Percentiles rank a stretch among this genome's conserved stretches.
These are phyloP conservation scores for Luffia ferchaultella DNA, from an alignment of 2,888 invertebrate species.

Conservation along the genomic window DNA sequence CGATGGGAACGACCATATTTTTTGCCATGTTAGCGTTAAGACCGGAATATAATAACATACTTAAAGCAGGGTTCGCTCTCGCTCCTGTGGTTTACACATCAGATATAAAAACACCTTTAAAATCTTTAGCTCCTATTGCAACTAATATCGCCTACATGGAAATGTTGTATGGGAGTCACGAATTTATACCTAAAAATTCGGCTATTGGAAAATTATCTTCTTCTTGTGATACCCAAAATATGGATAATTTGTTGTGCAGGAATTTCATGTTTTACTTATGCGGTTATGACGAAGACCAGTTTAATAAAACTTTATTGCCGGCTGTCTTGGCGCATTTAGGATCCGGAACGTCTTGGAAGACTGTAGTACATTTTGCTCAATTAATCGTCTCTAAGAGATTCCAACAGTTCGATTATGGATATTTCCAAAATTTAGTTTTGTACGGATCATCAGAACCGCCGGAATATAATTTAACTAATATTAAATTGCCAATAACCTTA, in stretches of 20 bases:
- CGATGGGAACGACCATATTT: conserved; percentile 86
- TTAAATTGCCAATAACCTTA: conserved; percentile 68
- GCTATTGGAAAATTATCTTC: conserved; percentile 63
- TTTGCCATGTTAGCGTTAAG: conserved; percentile 73
- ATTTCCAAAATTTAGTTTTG: conserved; percentile 51
- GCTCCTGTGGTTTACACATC: conserved; percentile 75
- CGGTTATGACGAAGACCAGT: conserved; percentile 74
- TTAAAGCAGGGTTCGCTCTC: conserved; percentile 71
- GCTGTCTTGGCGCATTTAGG: conserved; percentile 74
- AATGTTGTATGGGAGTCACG: conserved; percentile 70
- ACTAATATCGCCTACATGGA: conserved; percentile 67
- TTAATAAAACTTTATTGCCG: conserved; percentile 75
- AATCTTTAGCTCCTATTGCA: conserved; percentile 70
- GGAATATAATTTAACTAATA: conserved; percentile 66
- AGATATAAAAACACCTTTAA: conserved; percentile 71
- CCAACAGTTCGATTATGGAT: conserved; percentile 75
- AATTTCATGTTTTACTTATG: conserved; percentile 75
- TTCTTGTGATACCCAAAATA: conserved; percentile 60
- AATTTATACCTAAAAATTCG: conserved; percentile 74
- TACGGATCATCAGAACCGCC: conserved; percentile 69
- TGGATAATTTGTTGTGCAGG: conserved; percentile 70
- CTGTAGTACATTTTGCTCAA: conserved; percentile 74
- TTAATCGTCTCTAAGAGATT: conserved; percentile 62
- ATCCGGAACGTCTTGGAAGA: conserved; percentile 79
- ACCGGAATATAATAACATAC: conserved; percentile 72